phyloP scores from a whole-genome alignment of 2,888 invertebrate species.

The Scaptomyza reducta region DNA sequence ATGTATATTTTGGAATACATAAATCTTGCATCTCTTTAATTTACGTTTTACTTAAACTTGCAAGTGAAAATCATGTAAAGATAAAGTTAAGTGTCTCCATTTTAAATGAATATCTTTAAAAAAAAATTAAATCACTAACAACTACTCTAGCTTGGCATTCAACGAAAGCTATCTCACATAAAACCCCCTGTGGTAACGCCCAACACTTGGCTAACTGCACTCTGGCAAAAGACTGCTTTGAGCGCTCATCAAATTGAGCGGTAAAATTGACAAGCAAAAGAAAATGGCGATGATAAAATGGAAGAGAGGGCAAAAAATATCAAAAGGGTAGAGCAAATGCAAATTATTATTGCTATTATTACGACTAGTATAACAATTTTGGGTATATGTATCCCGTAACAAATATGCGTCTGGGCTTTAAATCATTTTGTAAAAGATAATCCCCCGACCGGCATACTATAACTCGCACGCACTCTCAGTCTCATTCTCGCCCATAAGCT shows the following conservation, averaged over 20 bases:
- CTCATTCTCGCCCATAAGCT: background rate
- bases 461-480: background rate
- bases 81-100: too few species aligned
- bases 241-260: slow-evolving; percentile 64
- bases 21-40: too few species aligned
- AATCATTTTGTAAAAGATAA: slow-evolving; percentile 65
- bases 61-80: too few species aligned
- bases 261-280: slow-evolving; percentile 53
- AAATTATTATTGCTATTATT: slow-evolving; percentile 76
- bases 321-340: slow-evolving; percentile 72
- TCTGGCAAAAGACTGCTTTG: background rate
- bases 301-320: background rate
- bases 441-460: background rate
- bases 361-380: slow-evolving; percentile 58
- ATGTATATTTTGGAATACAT: too few species aligned
- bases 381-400: background rate
- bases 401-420: slow-evolving; percentile 28
- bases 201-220: background rate
- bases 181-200: background rate
- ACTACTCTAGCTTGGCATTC: too few species aligned
- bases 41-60: too few species aligned
- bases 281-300: background rate
- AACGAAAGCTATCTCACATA: too few species aligned
- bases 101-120: too few species aligned
- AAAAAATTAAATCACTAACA: too few species aligned